Percentiles rank a stretch among this genome's conserved stretches.
These are phyloP conservation scores for Orchestes rusci DNA, from an alignment of 2,888 invertebrate genomes.

Conservation along the genomic window DNA sequence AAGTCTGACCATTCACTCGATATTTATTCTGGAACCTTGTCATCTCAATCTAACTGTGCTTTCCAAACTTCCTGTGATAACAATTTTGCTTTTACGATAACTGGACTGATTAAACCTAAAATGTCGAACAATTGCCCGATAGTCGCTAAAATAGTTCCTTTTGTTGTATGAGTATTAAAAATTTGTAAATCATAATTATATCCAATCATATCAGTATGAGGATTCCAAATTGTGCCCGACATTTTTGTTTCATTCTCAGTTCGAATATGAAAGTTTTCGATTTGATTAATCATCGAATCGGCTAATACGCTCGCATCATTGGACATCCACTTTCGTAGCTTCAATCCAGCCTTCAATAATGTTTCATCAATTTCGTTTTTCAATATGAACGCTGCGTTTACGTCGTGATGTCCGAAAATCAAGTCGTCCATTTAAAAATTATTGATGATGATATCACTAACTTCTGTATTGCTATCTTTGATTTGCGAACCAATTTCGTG, in stretches of 20 bases:
- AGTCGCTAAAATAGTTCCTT: constrained; percentile 8
- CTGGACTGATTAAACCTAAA: constrained; percentile 15
- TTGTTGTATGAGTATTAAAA: constrained; percentile 6
- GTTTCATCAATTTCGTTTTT: constrained; percentile 3
- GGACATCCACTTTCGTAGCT: constrained; percentile 15
- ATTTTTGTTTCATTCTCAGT: constrained; percentile 5
- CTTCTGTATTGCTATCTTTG: constrained; percentile 1
- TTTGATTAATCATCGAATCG: neutral
- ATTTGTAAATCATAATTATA: constrained; percentile 8
- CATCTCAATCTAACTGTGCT: constrained; percentile 9
- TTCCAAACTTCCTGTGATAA: constrained; percentile 18
- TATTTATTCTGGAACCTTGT: constrained; percentile 1
- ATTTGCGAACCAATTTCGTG: constrained; percentile 7
- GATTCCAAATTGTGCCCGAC: constrained; percentile 15
- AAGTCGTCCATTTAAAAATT: constrained; percentile 20
- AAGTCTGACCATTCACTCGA: neutral
- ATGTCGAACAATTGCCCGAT: constrained; percentile 16
- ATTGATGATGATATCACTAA: constrained; percentile 3
- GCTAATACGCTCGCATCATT: constrained; percentile 6
- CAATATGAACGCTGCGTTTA: constrained; percentile 1
- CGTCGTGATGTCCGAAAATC: constrained; percentile 5
- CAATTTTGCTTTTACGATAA: constrained; percentile 11
- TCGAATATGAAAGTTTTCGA: constrained; percentile 4
- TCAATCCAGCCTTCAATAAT: constrained; percentile 9
- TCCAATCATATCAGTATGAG: constrained; percentile 8